Evolutionary conservation across 2,888 invertebrate species (phyloP), one percentile per base, ranked within the genome.

Genomic region (Leptopilina drosophilae): DNA sequence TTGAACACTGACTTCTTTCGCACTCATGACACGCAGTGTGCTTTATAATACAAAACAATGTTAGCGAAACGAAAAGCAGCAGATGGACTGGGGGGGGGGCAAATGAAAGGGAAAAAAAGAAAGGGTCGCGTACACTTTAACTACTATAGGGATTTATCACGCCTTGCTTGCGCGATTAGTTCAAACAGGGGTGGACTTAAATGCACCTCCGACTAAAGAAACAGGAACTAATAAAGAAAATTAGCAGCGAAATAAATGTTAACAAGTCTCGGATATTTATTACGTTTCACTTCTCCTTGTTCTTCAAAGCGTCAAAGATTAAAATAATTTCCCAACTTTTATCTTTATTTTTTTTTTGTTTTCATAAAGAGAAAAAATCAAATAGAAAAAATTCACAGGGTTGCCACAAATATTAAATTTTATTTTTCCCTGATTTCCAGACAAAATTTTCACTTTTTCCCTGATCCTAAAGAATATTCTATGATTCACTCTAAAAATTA

Each of bases 131-230:
- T 14, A 20, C 26, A 42, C 33, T 26, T 46, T 9, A 56, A 73
- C 53, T 73, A n/a, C n/a, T n/a, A 33, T 33, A 56, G 73, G 33
- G 73, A 73, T 73, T 73, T 56, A 56, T 73, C 56, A 53, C 73
- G 73, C 73, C 53, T 56, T 73, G 33, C 33, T 33, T n/a, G 56
- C 56, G 56, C 56, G 56, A 56, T 56, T 56, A 56, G 40, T 33
- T 33, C 9, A n/a, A 8, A 56, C 11, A 56, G 9, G 33, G 9
- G 56, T 14, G 14, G 56, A 56, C 56, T 26, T 40, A 33, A 56
- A n/a, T n/a, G 26, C 56, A 73, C 26, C 14, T 2, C 42, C 20
- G 14, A 9, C 26, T 26, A n/a, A 73, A 73, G 26, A 46, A 53
- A 26, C 20, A 69, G 53, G 26, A 53, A 53, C 20, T 69, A 69